Evolutionary conservation across 2,797 vertebrate species (phyloP), one percentile per base, ranked within the genome.

Genomic region (Squalus acanthias): DNA sequence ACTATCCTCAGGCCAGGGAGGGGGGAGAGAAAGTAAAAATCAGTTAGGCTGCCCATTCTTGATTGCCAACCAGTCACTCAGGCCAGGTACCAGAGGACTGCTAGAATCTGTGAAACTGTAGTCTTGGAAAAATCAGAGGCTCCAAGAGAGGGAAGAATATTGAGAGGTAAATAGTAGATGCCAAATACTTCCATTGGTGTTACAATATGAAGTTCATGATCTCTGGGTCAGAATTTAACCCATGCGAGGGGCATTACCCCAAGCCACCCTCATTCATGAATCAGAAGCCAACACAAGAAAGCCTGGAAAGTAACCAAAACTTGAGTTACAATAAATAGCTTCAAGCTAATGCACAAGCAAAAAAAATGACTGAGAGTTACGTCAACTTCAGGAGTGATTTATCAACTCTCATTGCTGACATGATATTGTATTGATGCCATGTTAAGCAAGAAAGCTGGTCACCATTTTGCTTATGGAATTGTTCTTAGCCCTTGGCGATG

Each of bases 291-390:
- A 39, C 20, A 20, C 46, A 46, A 17, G 29, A 74, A 74, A 29
- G 29, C 8, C 26, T 10, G 72, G 29, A 85, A 85, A 50, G 20
- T 50, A 85, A 24, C 1, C 46, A 85, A 85, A 22, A 85, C 39
- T 46, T 69, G 39, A 94, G 6, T 33, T 63, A 50, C 60, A 93
- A 93, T 26, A 96, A 96, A 97, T 96, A 97, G 39, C 97, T 97
- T 96, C 22, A 96, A 17, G 39, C 39, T 50, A 85, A 85, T 85
- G 17, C 39, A 5, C 39, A 85, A 46, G 17, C 39, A 46, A 85
- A 46, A 82, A 50, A 85, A 10, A 39, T 85, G 82, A 85, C 5
- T 85, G 2, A 39, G 82, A 85, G 17, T 46, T 8, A 50, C 8
- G 22, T 85, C 82, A 50, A 50, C 39, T 46, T 85, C 39, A 79